Evolutionary conservation across 2,888 invertebrate genomes (phyloP), one percentile per base, ranked within the genome.

Genomic region (Oscheius myriophilus): DNA sequence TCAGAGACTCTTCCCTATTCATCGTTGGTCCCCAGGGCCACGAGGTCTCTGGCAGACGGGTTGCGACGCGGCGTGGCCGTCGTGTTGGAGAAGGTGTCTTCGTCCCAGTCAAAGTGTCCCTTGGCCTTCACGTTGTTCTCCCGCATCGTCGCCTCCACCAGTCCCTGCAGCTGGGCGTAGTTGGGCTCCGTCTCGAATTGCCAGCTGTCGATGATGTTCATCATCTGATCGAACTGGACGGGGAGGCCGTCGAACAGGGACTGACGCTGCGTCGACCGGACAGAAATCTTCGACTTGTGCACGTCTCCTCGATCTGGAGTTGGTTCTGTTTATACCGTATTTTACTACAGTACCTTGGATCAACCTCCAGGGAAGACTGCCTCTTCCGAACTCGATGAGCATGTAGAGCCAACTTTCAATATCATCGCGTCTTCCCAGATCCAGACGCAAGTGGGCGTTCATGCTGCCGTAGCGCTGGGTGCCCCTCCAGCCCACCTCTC

Each of bases 401-500:
- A 78, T 77, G 69, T 82, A 82, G 63, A 82, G 76, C 82, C 82
- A 81, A 41, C 76, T 73, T 55, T 81, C 81, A 49, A 79, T 33
- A 53, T 82, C 82, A 49, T 82, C 82, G 7, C 78, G 58, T 0
- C 82, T 58, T 3, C 72, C 71, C 33, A 82, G 66, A 64, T 82
- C 82, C 46, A 68, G 52, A 18, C 73, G 57, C 55, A 71, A 69
- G 43, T 78, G 78, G 12, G 78, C 78, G 55, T 71, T 71, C 46
- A 81, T 73, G 45, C 77, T 77, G 18, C 82, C 82, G 62, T 81
- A 83, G 39, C 83, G 71, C 4, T 73, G 76, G 16, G 83, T 83
- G 23, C 83, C 83, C 9, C 83, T 62, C 83, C 83, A 83, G 25
- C 83, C 83, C 16, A 83, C 75, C 41, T 82, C 79, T 51, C 74